phyloP scores from a whole-genome alignment of 2,113 vertebrate species.

The Melospiza georgiana region DNA sequence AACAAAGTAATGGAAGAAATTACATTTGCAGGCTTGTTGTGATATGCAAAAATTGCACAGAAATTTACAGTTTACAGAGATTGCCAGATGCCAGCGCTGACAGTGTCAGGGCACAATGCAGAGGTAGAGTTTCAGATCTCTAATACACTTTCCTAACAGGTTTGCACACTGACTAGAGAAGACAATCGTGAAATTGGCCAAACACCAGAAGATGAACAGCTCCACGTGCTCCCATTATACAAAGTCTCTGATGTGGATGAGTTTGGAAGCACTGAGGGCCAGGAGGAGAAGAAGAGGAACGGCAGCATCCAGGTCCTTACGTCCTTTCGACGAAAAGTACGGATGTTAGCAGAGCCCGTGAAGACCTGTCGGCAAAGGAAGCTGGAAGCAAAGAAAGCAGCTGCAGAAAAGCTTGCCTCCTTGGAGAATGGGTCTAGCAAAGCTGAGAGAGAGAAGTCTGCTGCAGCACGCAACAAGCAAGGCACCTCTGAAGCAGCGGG shows the following conservation, averaged over 20 bases:
- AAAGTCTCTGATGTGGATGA: conserved; percentile 91
- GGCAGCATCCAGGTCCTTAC: conserved; percentile 94
- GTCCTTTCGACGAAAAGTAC: conserved; percentile 89
- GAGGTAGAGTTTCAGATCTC: background rate
- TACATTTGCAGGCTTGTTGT: background rate
- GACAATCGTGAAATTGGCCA: conserved; percentile 92
- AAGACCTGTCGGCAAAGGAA: conserved; percentile 96
- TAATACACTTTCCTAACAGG: conserved; percentile 69
- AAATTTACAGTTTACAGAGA: background rate
- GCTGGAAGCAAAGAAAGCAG: conserved; percentile 89
- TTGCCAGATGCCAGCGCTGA: background rate
- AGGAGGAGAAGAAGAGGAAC: conserved; percentile 89
- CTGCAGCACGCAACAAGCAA: conserved; percentile 81
- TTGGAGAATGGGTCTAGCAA: conserved; percentile 82
- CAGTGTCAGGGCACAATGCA: background rate
- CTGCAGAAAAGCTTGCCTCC: conserved; percentile 84
- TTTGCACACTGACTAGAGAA: conserved; percentile 94
- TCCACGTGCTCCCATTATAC: conserved; percentile 95
- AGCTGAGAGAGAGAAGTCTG: conserved; percentile 81
- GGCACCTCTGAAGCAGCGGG: conserved; percentile 69
- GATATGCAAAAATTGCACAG: background rate
- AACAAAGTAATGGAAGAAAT: background rate
- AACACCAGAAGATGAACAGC: conserved; percentile 93
- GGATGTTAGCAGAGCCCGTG: conserved; percentile 91
- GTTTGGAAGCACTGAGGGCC: conserved; percentile 89